Base-by-base conservation (phyloP, 2,888 invertebrate genomes). In the Acronicta psi region DNA sequence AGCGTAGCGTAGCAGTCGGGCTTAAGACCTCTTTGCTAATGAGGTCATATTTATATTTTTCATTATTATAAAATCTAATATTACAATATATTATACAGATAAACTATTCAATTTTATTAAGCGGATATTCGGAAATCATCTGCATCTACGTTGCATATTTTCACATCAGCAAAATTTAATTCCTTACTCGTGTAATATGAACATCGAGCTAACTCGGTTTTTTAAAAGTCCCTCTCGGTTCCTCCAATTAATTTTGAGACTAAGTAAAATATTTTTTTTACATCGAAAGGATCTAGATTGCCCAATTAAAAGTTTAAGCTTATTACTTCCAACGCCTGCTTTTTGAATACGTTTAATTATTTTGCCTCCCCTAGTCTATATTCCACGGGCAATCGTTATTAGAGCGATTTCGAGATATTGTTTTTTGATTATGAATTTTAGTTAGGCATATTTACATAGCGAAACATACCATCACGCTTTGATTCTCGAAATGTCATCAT, bases 251-350 rank as follows among this genome's bases (percentile, higher is more conserved):
- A 73, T 75, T 70, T 73, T 65, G 69, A 67, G 65, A 73, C 73
- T 69, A 58, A 65, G 59, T 75, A 65, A 71, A 76, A 69, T 67
- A 67, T 71, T 55, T 70, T 74, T 78, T 77, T 75, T 64, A 60
- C 67, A 69, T 70, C 56, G 66, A 65, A 76, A 72, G 73, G 73
- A 75, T 75, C 75, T 75, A 67, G 78, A 84, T 82, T 77, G 82
- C 59, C 84, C 85, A 84, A 84, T 84, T 84, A 84, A 84, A 84
- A 84, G 81, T 83, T 84, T 80, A 72, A 81, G 81, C 79, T 78
- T 79, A 82, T 83, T 83, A 81, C 77, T 77, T 75, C 68, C 73
- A 65, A 73, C 75, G 75, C 73, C 69, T 62, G 78, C 67, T 74
- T 79, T 81, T 79, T 81, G 77, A 83, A 83, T 80, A 79, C 77